Evolutionary conservation across 2,113 vertebrate genomes (phyloP).

Genomic region (Daphoenositta chrysoptera): DNA sequence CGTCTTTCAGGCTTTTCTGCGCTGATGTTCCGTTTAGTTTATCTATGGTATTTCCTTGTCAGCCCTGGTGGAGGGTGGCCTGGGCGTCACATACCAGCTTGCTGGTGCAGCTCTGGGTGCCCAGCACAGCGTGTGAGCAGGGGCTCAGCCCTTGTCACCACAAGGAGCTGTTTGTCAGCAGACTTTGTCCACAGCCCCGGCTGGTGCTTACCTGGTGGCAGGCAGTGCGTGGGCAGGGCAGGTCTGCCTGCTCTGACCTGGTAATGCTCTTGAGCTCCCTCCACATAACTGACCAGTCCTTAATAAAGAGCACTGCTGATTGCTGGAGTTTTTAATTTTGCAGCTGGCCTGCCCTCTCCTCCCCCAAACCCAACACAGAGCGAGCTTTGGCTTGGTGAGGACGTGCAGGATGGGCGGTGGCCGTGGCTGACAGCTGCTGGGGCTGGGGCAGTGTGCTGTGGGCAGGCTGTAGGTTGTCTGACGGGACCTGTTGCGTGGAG

Average conservation of each 20-base stretch:
- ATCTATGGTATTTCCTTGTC: neutral
- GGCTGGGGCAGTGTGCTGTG: neutral
- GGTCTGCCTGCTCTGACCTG: neutral
- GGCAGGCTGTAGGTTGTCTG: neutral
- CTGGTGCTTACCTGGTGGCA: neutral
- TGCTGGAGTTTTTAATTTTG: neutral
- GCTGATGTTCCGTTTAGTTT: neutral
- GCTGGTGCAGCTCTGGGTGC: neutral
- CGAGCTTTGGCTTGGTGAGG: neutral
- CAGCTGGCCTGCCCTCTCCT: neutral
- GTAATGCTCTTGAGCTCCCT: neutral
- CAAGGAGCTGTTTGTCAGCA: neutral
- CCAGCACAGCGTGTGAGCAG: neutral
- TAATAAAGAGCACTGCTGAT: neutral
- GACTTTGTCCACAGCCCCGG: neutral
- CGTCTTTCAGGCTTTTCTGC: slow-evolving; percentile 37
- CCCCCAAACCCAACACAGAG: neutral
- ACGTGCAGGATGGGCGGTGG: neutral
- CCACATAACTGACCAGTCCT: neutral
- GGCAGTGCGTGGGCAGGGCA: neutral
- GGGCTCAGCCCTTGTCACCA: neutral
- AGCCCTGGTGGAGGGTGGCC: neutral
- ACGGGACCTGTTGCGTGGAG: neutral
- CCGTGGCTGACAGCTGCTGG: neutral
- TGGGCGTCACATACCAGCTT: neutral